Base-by-base conservation (phyloP, 2,888 invertebrate genomes). In the Tipula lateralis region DNA sequence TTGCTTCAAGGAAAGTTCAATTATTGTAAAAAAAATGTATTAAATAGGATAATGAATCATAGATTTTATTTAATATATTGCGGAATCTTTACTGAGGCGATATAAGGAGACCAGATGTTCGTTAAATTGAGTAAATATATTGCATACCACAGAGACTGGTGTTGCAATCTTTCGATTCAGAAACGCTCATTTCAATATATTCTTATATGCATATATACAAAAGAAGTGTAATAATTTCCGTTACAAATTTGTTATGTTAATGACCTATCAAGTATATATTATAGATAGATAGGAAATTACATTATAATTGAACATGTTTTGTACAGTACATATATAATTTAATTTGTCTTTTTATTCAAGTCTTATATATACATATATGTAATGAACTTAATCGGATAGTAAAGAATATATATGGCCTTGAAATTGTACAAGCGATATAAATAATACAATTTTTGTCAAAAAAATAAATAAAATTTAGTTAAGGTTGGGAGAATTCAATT, bases 221-320 rank as follows among this genome's bases (percentile, higher is more conserved):
- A 50, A 50, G 66, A 66, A 1, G 4, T 24, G 66, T 66, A 24
- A 66, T 66, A 24, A 66, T 66, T 24, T 66, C 66, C 66, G 66
- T 24, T 66, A 66, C 24, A 24, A 66, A 66, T 66, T 66, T 66
- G 66, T 66, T 66, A 66, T 66, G 66, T 66, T 66, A 66, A 66
- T 66, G 66, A 66, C 66, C 66, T 66, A 66, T 66, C 66, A 66
- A 66, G 66, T 66, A 19, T 66, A 66, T n/a, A n/a, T n/a, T n/a
- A n/a, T n/a, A n/a, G n/a, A n/a, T 66, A 66, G 66, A 66, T 66
- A 66, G 24, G 66, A 66, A 66, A 66, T 66, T 66, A 66, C 66
- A 9, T 66, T 66, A 66, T 66, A 66, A 66, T 66, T 66, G 66
- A 24, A 66, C 66, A 66, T 24, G 66, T 66, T 24, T 66, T 66